These are phyloP conservation scores for Coryphaenoides rupestris DNA, from an alignment of 2,113 vertebrate genomes.

Conservation along the genomic window DNA sequence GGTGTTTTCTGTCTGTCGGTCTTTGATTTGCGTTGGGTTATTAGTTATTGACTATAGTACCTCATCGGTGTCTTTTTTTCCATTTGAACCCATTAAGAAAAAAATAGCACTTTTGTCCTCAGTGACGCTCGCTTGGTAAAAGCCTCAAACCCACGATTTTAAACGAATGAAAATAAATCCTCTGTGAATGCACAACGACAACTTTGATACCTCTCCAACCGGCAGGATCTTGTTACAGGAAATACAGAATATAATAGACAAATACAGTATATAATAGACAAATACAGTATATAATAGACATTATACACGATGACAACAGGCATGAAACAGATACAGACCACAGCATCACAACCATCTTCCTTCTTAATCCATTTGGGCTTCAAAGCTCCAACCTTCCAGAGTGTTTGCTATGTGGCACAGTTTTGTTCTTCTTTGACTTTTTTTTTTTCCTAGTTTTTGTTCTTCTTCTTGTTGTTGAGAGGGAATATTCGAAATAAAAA, in stretches of 20 bases:
- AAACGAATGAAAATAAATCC: slow-evolving; percentile 5
- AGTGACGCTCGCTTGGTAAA: background rate
- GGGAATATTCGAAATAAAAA: slow-evolving; percentile 41
- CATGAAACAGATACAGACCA: slow-evolving; percentile 1
- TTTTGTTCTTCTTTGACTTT: too few relatives aligned
- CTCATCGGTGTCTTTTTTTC: slow-evolving; percentile 21
- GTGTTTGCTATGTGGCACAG: slow-evolving; percentile 32
- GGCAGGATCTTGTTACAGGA: slow-evolving; percentile 9
- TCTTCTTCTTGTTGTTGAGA: background rate
- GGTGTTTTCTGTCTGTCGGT: slow-evolving; percentile 18
- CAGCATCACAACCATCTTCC: background rate
- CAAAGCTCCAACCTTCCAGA: slow-evolving; percentile 39
- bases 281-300: slow-evolving; percentile 8
- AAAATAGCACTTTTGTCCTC: background rate
- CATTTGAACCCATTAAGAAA: background rate
- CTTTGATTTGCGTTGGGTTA: slow-evolving; percentile 18
- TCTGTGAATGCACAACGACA: slow-evolving; percentile 10
- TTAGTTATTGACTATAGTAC: slow-evolving; percentile 12
- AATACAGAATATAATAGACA: slow-evolving; percentile 8
- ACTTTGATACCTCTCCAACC: slow-evolving; percentile 16
- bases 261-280: slow-evolving; percentile 10
- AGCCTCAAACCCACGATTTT: background rate
- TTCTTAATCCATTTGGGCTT: slow-evolving; percentile 25
- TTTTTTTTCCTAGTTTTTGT: too few relatives aligned
- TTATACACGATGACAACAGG: background rate